phyloP scores from a whole-genome alignment of 2,797 vertebrate genomes.

The Pantherophis alleghaniensis region DNA sequence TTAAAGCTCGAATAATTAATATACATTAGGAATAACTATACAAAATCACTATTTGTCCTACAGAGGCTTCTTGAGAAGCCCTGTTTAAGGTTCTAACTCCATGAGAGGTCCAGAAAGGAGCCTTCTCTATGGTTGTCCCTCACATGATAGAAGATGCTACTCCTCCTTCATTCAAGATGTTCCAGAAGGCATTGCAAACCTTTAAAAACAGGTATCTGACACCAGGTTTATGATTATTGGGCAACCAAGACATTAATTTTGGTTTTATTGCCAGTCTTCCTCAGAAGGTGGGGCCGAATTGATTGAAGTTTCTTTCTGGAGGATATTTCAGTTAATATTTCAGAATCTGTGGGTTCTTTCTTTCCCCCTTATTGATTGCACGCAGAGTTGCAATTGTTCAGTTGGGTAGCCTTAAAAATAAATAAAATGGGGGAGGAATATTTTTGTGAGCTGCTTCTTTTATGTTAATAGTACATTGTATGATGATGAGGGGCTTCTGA shows the following conservation, averaged over 20 bases:
- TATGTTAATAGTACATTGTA: neutral
- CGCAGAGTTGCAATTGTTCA: neutral
- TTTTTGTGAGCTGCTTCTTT: neutral
- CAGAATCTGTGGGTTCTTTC: neutral
- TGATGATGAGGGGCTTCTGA: neutral
- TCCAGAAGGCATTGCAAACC: neutral
- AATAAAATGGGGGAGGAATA: neutral
- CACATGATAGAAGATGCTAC: neutral
- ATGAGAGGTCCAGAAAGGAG: neutral
- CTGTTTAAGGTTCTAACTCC: neutral
- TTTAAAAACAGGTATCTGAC: neutral
- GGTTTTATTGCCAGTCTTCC: neutral
- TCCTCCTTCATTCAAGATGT: neutral
- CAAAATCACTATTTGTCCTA: neutral
- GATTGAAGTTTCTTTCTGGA: neutral
- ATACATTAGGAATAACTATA: neutral
- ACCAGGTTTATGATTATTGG: neutral
- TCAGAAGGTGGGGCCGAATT: neutral
- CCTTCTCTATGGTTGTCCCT: neutral
- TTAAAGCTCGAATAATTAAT: neutral
- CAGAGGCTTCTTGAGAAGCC: neutral
- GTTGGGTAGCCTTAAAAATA: neutral
- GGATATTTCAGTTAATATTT: neutral
- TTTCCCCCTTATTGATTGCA: neutral
- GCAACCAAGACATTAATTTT: neutral